Evolutionary conservation across 2,797 vertebrate genomes (phyloP).

Genomic region (Bryconaethiops microstoma): DNA sequence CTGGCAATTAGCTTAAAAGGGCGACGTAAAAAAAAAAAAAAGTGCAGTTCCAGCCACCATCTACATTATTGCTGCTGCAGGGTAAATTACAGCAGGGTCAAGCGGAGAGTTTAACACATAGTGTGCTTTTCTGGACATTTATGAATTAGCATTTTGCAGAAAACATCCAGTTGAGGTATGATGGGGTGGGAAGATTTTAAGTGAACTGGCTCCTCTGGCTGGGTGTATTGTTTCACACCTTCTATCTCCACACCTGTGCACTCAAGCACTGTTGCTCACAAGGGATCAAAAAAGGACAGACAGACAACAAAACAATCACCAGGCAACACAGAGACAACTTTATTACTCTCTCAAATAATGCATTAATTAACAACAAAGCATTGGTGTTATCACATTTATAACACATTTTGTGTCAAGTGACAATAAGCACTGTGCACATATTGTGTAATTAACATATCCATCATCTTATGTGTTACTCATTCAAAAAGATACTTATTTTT

Average conservation of each 20-base stretch:
- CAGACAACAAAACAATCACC: constrained; percentile 55
- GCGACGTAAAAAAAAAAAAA: constrained; percentile 69
- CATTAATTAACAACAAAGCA: background rate
- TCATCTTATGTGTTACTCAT: no score
- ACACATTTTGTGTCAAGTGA: no score
- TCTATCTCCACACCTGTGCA: constrained; percentile 27
- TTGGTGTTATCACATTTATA: background rate
- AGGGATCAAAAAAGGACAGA: constrained; percentile 33
- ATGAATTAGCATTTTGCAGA: constrained; percentile 5
- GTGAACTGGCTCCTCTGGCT: background rate
- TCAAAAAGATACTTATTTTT: no score
- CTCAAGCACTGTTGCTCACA: constrained; percentile 23
- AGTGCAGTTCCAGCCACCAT: constrained; percentile 61
- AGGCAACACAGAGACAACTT: constrained; percentile 70
- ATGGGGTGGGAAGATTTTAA: background rate
- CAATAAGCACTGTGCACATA: no score
- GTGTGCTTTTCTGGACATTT: constrained; percentile 7
- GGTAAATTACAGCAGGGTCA: constrained; percentile 38
- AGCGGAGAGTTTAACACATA: constrained; percentile 14
- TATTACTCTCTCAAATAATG: constrained; percentile 52
- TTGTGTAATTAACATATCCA: no score
- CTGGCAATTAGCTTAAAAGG: constrained; percentile 73
- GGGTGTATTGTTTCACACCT: constrained; percentile 13
- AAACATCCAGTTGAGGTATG: background rate
- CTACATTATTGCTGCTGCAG: constrained; percentile 44